Evolutionary conservation across 1,140 invertebrate genomes (phyloP), one percentile per base, ranked within the genome.

Genomic region (Listronotus bonariensis): DNA sequence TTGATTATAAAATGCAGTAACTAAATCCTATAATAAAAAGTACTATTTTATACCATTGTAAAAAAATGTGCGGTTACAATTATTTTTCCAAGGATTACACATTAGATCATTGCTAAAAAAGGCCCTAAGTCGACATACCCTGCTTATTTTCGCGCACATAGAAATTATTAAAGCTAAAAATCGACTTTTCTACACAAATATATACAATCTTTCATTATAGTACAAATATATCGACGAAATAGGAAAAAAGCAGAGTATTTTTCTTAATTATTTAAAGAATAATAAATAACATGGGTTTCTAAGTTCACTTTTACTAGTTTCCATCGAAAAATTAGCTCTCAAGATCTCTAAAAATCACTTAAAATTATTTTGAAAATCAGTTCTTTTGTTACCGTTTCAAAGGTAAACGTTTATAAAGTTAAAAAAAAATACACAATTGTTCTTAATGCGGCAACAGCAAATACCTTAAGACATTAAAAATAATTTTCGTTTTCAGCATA

Each of bases 41-140:
- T 15, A 26, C 15, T 18, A 26, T 26, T 26, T 26, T 26, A 26
- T 51, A 32, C 17, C 15, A 32, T 8, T 31, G 31, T 51, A 14
- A 34, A 14, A 26, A 36, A 26, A 18, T 36, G 36, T 14, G 26
- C 11, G 52, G 15, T n/a, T 54, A 40, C 32, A 8, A 53, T 26
- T 18, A 40, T 38, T 49, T 17, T 26, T 42, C 36, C 15, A 48
- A 61, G 58, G 36, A 61, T 61, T 61, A 61, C 58, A n/a, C 12
- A 42, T 61, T n/a, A 61, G 58, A 61, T 42, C n/a, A 52, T 61
- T 46, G 58, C 12, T 15, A 61, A 61, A 61, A 61, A 52, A 51
- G 48, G 58, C 31, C 36, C 20, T 45, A 15, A n/a, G 18, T 34
- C 14, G n/a, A 49, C 8, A 52, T 52, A 61, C 58, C 49, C 58